Conservation (phyloP, 2,888 invertebrate species). For the Clanis bilineata region DNA sequence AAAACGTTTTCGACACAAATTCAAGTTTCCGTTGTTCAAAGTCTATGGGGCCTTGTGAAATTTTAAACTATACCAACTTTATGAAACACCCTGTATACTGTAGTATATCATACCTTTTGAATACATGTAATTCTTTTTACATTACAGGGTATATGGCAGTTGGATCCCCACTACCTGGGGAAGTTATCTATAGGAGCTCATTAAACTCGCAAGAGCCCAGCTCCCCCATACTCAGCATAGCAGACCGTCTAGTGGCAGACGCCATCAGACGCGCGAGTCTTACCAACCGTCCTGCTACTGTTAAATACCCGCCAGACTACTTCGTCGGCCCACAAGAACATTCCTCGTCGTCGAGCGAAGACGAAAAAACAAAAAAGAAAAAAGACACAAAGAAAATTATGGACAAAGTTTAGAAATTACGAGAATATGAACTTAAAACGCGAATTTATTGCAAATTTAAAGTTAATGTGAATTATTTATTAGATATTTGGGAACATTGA, state of each 20-base stretch:
- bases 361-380: slow-evolving; percentile 46
- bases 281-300: slow-evolving; percentile 59
- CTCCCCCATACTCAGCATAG: slow-evolving; percentile 55
- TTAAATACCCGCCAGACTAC: slow-evolving; percentile 70
- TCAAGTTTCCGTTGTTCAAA: too few relatives aligned
- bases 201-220: slow-evolving; percentile 41
- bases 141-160: slow-evolving; percentile 56
- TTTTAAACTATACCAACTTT: too few relatives aligned
- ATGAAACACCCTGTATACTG: too few relatives aligned
- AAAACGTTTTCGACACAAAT: too few relatives aligned
- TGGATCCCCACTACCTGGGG: slow-evolving; percentile 48
- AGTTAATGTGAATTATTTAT: too few relatives aligned
- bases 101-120: too few relatives aligned
- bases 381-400: slow-evolving; percentile 34
- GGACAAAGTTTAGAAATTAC: slow-evolving; percentile 14
- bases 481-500: too few relatives aligned
- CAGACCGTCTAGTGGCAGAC: slow-evolving; percentile 68
- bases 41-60: too few relatives aligned
- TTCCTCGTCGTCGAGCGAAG: slow-evolving; percentile 67
- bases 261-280: slow-evolving; percentile 69
- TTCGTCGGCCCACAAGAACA: slow-evolving; percentile 60
- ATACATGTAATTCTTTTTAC: neutral
- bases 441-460: too few relatives aligned
- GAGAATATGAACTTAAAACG: too few relatives aligned
- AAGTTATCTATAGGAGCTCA: slow-evolving; percentile 49